Evolutionary conservation across 2,113 vertebrate species (phyloP).

Genomic region (Okapia johnstoni): DNA sequence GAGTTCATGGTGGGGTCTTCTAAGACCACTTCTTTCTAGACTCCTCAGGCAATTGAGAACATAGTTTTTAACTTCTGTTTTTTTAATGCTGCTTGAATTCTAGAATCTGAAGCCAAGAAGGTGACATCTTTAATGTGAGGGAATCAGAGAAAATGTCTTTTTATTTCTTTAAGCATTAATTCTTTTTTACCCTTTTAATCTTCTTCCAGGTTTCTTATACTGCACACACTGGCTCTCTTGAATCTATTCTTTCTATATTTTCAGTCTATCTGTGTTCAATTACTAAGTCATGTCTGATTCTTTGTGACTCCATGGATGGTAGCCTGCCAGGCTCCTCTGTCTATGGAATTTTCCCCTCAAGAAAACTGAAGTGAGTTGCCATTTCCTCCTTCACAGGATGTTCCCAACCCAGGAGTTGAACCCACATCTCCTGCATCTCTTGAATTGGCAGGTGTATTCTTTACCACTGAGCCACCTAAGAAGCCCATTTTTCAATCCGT

Average conservation of each 20-base stretch:
- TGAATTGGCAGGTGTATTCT: not conserved
- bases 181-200: not conserved
- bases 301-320: not conserved
- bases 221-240: not conserved
- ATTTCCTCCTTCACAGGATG: not conserved
- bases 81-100: not conserved
- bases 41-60: not conserved
- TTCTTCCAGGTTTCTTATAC: not conserved
- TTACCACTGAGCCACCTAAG: not conserved
- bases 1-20: not conserved
- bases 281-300: not conserved
- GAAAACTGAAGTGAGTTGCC: not conserved
- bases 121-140: not conserved
- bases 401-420: not conserved
- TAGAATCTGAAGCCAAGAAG: not conserved
- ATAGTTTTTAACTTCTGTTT: not conserved
- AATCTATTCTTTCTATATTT: not conserved
- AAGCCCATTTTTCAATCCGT: not conserved
- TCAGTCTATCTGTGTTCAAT: not conserved
- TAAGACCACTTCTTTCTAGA: not conserved
- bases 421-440: not conserved
- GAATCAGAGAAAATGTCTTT: not conserved
- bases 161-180: not conserved
- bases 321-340: not conserved
- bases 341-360: not conserved